Base-by-base conservation (phyloP, 2,888 invertebrate species). In the Archips crataeganus region DNA sequence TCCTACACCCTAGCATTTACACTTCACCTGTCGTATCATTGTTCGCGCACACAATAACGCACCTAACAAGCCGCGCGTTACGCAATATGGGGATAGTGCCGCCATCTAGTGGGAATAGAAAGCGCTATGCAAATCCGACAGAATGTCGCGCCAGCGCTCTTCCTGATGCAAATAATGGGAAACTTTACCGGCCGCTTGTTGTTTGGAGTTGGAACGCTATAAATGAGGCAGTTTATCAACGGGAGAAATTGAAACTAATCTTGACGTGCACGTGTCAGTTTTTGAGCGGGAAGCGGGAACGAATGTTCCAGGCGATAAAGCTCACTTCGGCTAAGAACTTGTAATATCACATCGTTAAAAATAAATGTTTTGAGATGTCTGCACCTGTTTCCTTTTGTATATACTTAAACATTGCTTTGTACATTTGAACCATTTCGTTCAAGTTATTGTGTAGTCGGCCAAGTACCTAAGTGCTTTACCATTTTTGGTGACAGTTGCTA, bases 51-150 rank as follows among this genome's bases (percentile, higher is more conserved):
- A 63, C 63, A 63, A 63, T 63, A 47, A 62, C 62, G 45, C 23
- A 62, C 45, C 62, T 63, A 63, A 63, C 63, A 63, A 63, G 47
- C 23, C 23, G 57, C 13, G n/a, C 13, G 23, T 63, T 63, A 63
- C 63, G 63, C 63, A 63, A 51, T 65, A 39, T 65, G 49, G 51
- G 65, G 49, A 13, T 9, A 8, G 8, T 75, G 87, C 78, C 87
- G 87, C 89, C 90, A 90, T 85, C 91, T 89, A 88, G 86, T 83
- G 89, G 88, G 88, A 90, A 86, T 91, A 88, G 91, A 91, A 91
- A 92, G 91, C 57, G 57, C 36, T 89, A 89, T 90, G 89, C 85
- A 88, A 89, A 90, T 88, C 84, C 80, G 80, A 83, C 83, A 85
- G 80, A 80, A 78, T 84, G 84, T 83, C 82, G 80, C 79, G 78